Base-by-base conservation (phyloP, 2,888 invertebrate species). In the Diarsia mendica region DNA sequence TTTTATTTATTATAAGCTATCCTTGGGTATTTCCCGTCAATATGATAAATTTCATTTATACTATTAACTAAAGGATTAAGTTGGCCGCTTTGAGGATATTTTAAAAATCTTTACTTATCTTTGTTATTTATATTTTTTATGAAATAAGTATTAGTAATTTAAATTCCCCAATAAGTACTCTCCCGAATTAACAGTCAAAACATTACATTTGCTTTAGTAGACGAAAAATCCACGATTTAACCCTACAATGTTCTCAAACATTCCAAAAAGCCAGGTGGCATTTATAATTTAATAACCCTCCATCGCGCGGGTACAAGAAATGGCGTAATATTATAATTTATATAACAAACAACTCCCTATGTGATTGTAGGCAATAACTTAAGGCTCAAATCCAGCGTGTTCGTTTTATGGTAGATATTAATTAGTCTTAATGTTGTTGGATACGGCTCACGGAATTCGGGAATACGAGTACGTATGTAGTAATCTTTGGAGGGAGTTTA, bases 361-460 rank as follows among this genome's bases (percentile, higher is more conserved):
- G 83, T 76, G 83, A 84, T 82, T 85, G 84, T 82, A 77, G 28
- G 73, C 60, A 87, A 88, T 89, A 88, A 90, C 83, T 87, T 85
- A 70, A 67, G 68, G 72, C 80, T 85, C 74, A 84, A 79, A 82
- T 84, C 79, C 81, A 80, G 77, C 71, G 67, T 77, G 79, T 65
- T 77, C 85, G 83, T 82, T 87, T 84, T 88, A 89, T 88, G 86
- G 80, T 70, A 79, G 81, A 80, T 85, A 90, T 90, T 89, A 86
- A 90, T 90, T 90, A 89, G 33, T n/a, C 28, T 64, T 70, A 65
- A 79, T 80, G 61, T 69, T 58, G 55, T 51, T 18, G 9, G 55
- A 67, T 67, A 77, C 13, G 55, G 65, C 82, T 81, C 49, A 46
- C 46, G 49, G 61, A 64, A 55, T 69, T 68, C 55, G 28, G 23